Conservation (phyloP, 2,888 invertebrate species). For the Mesoligia furuncula region DNA sequence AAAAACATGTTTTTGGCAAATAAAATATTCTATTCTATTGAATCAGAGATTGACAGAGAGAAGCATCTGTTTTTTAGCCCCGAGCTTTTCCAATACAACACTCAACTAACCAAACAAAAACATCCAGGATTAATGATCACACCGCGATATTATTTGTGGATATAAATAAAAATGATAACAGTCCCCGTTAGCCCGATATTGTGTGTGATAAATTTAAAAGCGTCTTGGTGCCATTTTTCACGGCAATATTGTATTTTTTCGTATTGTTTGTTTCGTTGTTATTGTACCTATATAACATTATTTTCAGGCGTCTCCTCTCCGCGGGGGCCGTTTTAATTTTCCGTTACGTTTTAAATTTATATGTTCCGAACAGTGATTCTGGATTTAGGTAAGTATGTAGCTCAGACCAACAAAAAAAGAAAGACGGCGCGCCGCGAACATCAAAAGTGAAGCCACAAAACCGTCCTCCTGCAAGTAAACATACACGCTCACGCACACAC, state of each 20-base stretch:
- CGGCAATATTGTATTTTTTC: conserved; percentile 73
- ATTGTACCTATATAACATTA: conserved; percentile 77
- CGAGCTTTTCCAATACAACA: conserved; percentile 16
- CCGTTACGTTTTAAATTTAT: conserved; percentile 80
- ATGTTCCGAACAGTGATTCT: conserved; percentile 68
- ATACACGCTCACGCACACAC: too few species aligned
- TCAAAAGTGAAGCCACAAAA: too few species aligned
- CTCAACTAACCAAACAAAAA: conserved; percentile 39
- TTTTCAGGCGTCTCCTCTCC: conserved; percentile 71
- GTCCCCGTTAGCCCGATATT: conserved; percentile 62
- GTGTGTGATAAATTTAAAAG: conserved; percentile 71
- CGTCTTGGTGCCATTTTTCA: conserved; percentile 70
- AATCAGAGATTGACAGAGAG: not conserved
- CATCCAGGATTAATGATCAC: conserved; percentile 50
- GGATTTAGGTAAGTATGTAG: conserved; percentile 22
- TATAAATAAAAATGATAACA: conserved; percentile 60
- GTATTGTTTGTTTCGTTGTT: conserved; percentile 73
- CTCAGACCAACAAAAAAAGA: too few species aligned
- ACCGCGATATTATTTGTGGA: conserved; percentile 49
- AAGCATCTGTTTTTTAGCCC: conserved; percentile 10
- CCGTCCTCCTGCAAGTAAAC: too few species aligned
- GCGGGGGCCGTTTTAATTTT: conserved; percentile 82
- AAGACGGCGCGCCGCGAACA: too few species aligned
- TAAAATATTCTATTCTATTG: too few species aligned
- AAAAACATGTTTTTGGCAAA: too few species aligned